Evolutionary conservation across 2,888 invertebrate genomes (phyloP).

Genomic region (Sussaba pulchella): DNA sequence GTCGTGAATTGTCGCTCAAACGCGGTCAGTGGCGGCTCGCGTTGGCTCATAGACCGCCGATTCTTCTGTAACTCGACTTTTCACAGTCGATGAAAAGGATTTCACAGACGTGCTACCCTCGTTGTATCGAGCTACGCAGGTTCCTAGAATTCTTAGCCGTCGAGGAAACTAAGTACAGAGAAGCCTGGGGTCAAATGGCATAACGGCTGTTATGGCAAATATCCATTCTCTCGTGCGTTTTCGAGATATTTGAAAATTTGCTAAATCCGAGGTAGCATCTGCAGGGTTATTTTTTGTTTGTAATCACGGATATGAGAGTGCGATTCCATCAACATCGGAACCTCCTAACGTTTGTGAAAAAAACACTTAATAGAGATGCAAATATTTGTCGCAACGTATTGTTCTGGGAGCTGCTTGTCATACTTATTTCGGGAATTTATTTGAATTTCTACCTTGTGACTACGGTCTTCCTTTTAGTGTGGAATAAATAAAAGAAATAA

Average conservation of each 20-base stretch:
- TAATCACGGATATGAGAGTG: too few species aligned
- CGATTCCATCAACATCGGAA: too few species aligned
- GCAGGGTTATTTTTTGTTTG: too few species aligned
- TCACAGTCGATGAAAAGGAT: constrained; percentile 22
- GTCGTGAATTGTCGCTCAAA: constrained; percentile 7
- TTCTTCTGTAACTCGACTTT: constrained; percentile 14
- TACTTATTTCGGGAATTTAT: not conserved
- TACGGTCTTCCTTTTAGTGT: not conserved
- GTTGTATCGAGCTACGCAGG: not conserved
- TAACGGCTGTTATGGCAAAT: too few species aligned
- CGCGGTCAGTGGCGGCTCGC: constrained; percentile 25
- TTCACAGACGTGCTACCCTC: not conserved
- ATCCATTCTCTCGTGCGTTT: too few species aligned
- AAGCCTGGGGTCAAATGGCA: too few species aligned
- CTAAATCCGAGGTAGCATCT: too few species aligned
- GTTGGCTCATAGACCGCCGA: constrained; percentile 5
- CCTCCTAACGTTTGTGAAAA: too few species aligned
- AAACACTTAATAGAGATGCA: too few species aligned
- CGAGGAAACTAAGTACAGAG: not conserved
- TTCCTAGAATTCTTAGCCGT: constrained; percentile 14
- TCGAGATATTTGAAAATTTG: too few species aligned
- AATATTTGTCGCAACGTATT: too few species aligned
- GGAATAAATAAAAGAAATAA: constrained; percentile 23
- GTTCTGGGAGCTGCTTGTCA: not conserved
- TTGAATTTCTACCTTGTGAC: not conserved